These are phyloP conservation scores for Synergus gifuensis DNA, from an alignment of 2,888 invertebrate genomes.

Conservation along the genomic window DNA sequence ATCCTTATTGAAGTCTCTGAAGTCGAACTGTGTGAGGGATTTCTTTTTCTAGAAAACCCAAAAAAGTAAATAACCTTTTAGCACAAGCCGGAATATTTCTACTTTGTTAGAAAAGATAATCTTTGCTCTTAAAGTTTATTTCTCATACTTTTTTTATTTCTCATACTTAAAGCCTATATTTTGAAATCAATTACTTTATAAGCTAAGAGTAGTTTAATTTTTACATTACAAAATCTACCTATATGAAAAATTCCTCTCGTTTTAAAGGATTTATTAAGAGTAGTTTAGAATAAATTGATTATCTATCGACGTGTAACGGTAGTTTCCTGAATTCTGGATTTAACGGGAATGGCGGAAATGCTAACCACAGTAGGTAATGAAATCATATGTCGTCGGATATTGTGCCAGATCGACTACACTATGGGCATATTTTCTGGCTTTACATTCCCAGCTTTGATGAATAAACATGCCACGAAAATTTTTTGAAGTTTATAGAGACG, in stretches of 20 bases:
- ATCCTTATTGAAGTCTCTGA: background rate
- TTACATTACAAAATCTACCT: too few species aligned
- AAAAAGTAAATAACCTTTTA: background rate
- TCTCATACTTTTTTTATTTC: background rate
- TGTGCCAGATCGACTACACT: background rate
- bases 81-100: background rate
- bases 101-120: background rate
- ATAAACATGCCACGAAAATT: too few species aligned
- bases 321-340: background rate
- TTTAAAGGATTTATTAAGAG: too few species aligned
- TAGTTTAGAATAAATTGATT: too few species aligned
- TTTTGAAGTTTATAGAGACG: too few species aligned
- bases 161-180: background rate
- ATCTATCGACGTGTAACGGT: too few species aligned
- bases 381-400: constrained; percentile 1
- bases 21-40: background rate
- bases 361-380: constrained; percentile 6
- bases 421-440: background rate
- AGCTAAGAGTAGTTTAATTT: too few species aligned
- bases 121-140: background rate
- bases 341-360: background rate
- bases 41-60: background rate
- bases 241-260: too few species aligned
- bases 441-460: background rate
- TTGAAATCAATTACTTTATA: background rate